Conservation (phyloP, 2,797 vertebrate genomes). For the Poecilia gillii region DNA sequence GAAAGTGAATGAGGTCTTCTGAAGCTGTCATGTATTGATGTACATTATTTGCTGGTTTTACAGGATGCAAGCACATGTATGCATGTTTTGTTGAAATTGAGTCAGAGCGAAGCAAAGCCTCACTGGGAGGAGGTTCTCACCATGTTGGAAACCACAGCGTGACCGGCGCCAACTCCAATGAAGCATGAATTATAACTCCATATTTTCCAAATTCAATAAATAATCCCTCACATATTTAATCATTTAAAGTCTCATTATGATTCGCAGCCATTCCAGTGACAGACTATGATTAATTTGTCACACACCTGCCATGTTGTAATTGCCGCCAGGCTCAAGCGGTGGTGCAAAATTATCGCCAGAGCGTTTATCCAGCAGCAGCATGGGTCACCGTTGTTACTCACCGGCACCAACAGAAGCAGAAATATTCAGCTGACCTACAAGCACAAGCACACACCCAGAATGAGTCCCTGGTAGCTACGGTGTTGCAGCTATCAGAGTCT, state of each 20-base stretch:
- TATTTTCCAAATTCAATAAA: conserved; percentile 73
- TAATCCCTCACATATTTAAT: conserved; percentile 64
- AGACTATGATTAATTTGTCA: conserved; percentile 22
- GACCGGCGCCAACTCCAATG: conserved; percentile 57
- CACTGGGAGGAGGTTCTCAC: conserved; percentile 55
- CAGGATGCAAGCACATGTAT: conserved; percentile 35
- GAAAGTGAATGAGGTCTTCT: conserved; percentile 19
- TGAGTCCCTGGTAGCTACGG: conserved; percentile 57
- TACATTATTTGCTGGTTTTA: conserved; percentile 20
- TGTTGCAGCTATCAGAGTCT: conserved; percentile 62
- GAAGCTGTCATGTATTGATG: conserved; percentile 9
- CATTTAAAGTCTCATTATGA: conserved; percentile 55
- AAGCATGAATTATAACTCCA: conserved; percentile 66
- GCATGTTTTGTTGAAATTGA: conserved; percentile 44
- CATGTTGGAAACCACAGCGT: conserved; percentile 62
- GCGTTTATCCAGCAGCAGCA: conserved; percentile 45
- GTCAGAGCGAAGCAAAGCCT: conserved; percentile 45
- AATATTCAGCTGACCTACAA: conserved; percentile 57
- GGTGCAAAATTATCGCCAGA: conserved; percentile 50
- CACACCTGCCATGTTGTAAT: conserved; percentile 47
- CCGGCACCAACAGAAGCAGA: conserved; percentile 60
- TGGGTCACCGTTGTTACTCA: conserved; percentile 29
- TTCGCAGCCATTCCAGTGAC: conserved; percentile 45
- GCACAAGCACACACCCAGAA: conserved; percentile 38
- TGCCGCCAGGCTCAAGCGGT: conserved; percentile 34